Percentiles rank a stretch among this genome's conserved stretches.
phyloP scores from a whole-genome alignment of 1,140 invertebrate species.

The Pseudomyrmex pallidus region DNA sequence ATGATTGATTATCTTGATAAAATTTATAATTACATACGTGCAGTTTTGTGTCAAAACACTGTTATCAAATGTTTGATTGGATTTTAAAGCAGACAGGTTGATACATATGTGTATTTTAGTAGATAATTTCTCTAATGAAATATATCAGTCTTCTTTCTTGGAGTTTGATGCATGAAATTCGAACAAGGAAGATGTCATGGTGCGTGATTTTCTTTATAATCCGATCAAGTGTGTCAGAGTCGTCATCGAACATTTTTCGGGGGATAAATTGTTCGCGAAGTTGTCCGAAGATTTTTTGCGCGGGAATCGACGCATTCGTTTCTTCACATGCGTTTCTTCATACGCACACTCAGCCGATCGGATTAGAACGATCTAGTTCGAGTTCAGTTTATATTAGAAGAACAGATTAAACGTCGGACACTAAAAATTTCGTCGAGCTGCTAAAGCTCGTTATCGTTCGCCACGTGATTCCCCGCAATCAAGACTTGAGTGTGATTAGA shows the following conservation, averaged over 20 bases:
- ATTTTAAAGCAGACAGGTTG: too few relatives aligned
- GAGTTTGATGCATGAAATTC: too few relatives aligned
- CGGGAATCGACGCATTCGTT: slow-evolving; percentile 33
- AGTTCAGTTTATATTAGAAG: not conserved
- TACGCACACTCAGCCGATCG: slow-evolving; percentile 27
- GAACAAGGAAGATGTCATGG: not conserved
- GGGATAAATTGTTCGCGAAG: not conserved
- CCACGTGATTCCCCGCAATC: not conserved
- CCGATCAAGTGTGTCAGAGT: not conserved
- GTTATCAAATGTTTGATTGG: too few relatives aligned
- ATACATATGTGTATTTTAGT: too few relatives aligned
- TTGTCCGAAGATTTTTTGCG: slow-evolving; percentile 1
- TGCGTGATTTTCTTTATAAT: not conserved
- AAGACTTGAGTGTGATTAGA: not conserved
- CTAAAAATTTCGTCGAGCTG: not conserved
- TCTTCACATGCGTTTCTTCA: slow-evolving; percentile 29
- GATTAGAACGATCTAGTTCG: not conserved
- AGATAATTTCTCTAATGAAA: too few relatives aligned
- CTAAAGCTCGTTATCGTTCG: not conserved
- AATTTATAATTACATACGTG: too few relatives aligned
- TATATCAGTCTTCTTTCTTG: too few relatives aligned
- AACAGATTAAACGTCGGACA: not conserved
- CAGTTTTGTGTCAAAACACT: too few relatives aligned
- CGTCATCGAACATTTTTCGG: not conserved
- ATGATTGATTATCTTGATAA: too few relatives aligned